Evolutionary conservation across 1,140 invertebrate genomes (phyloP), one percentile per base, ranked within the genome.

Genomic region (Hyphantria cunea): DNA sequence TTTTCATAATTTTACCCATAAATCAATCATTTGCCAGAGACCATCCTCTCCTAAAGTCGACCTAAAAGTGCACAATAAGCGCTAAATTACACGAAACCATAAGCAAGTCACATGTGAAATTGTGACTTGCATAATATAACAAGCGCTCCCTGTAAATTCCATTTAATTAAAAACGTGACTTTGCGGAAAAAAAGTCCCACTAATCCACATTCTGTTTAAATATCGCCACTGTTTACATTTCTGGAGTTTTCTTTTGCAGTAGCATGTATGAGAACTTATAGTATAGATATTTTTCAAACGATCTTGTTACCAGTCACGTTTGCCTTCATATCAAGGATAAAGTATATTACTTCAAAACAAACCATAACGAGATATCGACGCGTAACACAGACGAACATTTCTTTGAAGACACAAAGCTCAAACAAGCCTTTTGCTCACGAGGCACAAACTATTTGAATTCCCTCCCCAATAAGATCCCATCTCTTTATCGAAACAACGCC

Each of bases 381-480:
- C 59, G 64, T 60, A 66, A 67, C 50, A 64, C 33, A 64, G 69
- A 72, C 67, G 52, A 37, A 14, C 33, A 55, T 70, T 69, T 65
- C 68, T 76, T 74, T 70, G 68, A 72, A 63, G 61, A 58, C 39
- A 68, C 47, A 68, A 61, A 60, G 49, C 42, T 41, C 12, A 74
- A 60, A 12, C 41, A 32, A 56, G 49, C 67, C 70, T 62, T 64
- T 72, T 58, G 58, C 68, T 59, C 51, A 41, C 45, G 47, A 72
- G 61, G 80, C 72, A 37, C 59, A 80, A 82, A 82, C 77, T 78
- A 81, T 81, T 80, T 77, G 75, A 80, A 80, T 73, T 76, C 64
- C 47, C 63, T 47, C 66, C 70, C 66, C 51, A 53, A 45, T 13
- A 4, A 44, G 41, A 44, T 13, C 34, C 12, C 37, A 41, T 60